Conservation (phyloP, 2,888 invertebrate species). For the Oxystoma pomonae region DNA sequence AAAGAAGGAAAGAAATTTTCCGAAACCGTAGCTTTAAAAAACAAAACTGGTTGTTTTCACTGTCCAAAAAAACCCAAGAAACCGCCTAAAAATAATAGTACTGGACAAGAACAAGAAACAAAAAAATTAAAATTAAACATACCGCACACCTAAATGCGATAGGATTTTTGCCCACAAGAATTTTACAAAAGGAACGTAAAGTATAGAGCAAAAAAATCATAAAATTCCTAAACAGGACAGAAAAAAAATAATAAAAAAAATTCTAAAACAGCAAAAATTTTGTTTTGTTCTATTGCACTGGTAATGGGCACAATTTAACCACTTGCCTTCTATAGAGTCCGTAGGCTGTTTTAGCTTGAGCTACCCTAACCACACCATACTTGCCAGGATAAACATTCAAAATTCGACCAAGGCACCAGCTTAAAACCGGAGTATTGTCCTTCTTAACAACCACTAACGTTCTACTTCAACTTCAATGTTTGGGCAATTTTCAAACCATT, state of each 20-base stretch:
- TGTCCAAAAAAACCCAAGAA: too few species aligned
- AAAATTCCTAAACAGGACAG: background rate
- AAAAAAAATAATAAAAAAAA: too few species aligned
- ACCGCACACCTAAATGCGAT: background rate
- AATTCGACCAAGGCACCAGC: background rate
- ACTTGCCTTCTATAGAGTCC: too few species aligned
- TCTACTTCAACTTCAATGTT: too few species aligned
- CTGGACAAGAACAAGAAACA: background rate
- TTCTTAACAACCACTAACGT: too few species aligned
- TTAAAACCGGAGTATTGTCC: background rate
- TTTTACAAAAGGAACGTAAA: background rate
- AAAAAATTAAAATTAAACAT: background rate
- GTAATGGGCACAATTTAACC: too few species aligned
- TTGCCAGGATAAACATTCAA: background rate
- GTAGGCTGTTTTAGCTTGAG: background rate
- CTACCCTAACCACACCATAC: background rate
- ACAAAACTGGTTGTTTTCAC: too few species aligned
- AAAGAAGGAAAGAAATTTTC: too few species aligned
- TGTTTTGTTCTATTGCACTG: too few species aligned
- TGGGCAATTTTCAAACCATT: background rate
- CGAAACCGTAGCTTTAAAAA: too few species aligned
- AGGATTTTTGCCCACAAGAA: background rate
- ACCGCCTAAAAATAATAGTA: too few species aligned
- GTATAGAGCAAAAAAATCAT: background rate
- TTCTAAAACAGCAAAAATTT: too few species aligned